Percentiles rank a stretch among this genome's conserved stretches.
These are phyloP conservation scores for Ariopsis seemanni DNA, from an alignment of 2,113 vertebrate genomes.

Conservation along the genomic window DNA sequence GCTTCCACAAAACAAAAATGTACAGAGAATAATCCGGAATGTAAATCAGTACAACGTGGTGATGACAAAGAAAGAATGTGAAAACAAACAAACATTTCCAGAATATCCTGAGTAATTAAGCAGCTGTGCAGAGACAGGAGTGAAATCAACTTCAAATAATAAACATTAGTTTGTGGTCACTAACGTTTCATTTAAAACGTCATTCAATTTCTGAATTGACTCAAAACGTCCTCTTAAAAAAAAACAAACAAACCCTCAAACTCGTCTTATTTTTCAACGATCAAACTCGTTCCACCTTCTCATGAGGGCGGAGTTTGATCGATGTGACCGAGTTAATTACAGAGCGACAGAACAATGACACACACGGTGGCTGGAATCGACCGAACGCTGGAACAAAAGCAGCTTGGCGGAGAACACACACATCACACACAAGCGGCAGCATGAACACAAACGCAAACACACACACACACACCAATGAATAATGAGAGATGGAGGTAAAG, in stretches of 20 bases:
- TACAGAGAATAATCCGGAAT: background rate
- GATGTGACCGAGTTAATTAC: background rate
- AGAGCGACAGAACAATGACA: constrained; percentile 40
- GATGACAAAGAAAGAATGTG: too few species aligned
- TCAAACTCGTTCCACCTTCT: background rate
- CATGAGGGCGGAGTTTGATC: background rate
- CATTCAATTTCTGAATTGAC: background rate
- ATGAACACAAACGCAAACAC: constrained; percentile 5
- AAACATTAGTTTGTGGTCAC: background rate
- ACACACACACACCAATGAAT: constrained; percentile 19
- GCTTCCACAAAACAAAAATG: background rate
- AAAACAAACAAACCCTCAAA: background rate
- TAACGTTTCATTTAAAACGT: background rate
- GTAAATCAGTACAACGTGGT: background rate
- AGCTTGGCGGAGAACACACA: constrained; percentile 11
- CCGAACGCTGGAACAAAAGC: constrained; percentile 38
- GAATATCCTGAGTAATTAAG: background rate
- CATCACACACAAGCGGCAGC: constrained; percentile 31
- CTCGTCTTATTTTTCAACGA: background rate
- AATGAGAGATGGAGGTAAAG: constrained; percentile 11
- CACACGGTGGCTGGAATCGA: constrained; percentile 9
- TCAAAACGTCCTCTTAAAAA: constrained; percentile 27
- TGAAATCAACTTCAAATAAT: background rate
- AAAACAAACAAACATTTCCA: background rate
- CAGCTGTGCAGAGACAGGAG: background rate